These are phyloP conservation scores for Spea hammondii DNA, from an alignment of 2,797 vertebrate species.

Conservation along the genomic window DNA sequence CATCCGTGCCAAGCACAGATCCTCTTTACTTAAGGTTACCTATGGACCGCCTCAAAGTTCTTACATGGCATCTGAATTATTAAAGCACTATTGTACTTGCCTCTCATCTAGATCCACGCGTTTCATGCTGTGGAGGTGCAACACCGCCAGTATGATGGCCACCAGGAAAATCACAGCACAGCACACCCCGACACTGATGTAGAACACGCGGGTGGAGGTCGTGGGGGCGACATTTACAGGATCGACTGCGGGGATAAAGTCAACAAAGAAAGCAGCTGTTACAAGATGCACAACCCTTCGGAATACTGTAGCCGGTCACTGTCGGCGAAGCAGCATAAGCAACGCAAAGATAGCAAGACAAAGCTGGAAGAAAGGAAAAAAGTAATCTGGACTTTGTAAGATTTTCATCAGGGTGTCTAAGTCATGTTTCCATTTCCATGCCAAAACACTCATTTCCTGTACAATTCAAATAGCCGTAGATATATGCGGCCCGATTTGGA, in stretches of 20 bases:
- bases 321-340: not conserved
- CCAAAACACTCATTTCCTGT: not conserved
- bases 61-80: no score
- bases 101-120: conserved; percentile 96
- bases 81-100: conserved; percentile 61
- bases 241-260: conserved; percentile 68
- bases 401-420: not conserved
- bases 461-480: not conserved
- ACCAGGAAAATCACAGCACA: conserved; percentile 98
- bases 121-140: conserved; percentile 98
- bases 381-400: not conserved
- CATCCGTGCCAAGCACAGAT: no score
- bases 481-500: not conserved
- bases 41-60: no score
- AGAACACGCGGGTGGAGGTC: conserved; percentile 96
- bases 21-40: no score
- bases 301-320: not conserved
- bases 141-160: conserved; percentile 93
- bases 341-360: not conserved
- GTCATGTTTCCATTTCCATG: not conserved
- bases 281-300: not conserved
- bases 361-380: not conserved
- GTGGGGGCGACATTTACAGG: conserved; percentile 82
- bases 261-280: not conserved
- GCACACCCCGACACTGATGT: conserved; percentile 97